Conservation (phyloP, 1,140 invertebrate genomes). For the Phymastichus coffea region DNA sequence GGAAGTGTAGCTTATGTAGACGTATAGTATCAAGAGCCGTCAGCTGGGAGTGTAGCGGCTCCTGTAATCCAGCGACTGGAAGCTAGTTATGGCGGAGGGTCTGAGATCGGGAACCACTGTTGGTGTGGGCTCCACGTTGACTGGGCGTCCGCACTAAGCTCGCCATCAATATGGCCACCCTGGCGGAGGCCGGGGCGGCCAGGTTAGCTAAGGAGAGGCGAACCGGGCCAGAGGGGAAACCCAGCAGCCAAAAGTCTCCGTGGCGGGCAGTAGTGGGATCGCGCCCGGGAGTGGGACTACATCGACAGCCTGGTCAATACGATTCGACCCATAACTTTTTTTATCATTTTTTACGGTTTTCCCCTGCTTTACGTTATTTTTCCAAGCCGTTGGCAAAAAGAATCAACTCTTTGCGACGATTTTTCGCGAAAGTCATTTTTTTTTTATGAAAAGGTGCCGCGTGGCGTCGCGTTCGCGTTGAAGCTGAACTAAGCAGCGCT, state of each 20-base stretch:
- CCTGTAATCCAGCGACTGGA: slow-evolving; percentile 93
- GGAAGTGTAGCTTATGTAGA: slow-evolving; percentile 31
- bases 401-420: background rate
- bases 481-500: too few species aligned
- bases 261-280: slow-evolving; percentile 95
- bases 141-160: slow-evolving; percentile 84
- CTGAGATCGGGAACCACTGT: slow-evolving; percentile 79
- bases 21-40: slow-evolving; percentile 9
- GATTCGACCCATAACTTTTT: slow-evolving; percentile 77
- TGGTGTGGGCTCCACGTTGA: slow-evolving; percentile 68
- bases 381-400: background rate
- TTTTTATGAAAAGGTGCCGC: too few species aligned
- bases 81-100: slow-evolving; percentile 78
- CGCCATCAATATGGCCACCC: slow-evolving; percentile 87
- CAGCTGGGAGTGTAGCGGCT: slow-evolving; percentile 85
- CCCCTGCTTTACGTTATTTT: accelerated
- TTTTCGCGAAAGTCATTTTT: slow-evolving; percentile 10
- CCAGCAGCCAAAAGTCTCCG: slow-evolving; percentile 95
- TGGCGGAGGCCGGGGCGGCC: slow-evolving; percentile 75
- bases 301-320: slow-evolving; percentile 80
- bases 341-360: slow-evolving; percentile 25
- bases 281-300: slow-evolving; percentile 87
- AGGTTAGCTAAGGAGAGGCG: slow-evolving; percentile 92
- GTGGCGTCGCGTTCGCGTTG: background rate
- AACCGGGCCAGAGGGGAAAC: slow-evolving; percentile 94